Conservation (phyloP, 2,888 invertebrate genomes). For the Chalcis sispes region DNA sequence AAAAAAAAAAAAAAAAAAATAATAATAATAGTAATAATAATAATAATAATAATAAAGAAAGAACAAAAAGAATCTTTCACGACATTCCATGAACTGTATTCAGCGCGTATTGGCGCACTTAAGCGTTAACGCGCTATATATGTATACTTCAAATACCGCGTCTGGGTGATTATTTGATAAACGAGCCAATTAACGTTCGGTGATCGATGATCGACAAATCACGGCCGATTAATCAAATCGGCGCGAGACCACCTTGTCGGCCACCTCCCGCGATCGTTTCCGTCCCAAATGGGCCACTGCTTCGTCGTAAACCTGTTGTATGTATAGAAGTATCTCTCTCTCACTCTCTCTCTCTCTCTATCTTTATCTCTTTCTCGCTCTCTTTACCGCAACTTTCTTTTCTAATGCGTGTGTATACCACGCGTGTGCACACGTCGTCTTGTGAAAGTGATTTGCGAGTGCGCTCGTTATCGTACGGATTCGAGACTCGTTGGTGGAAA, state of each 20-base stretch:
- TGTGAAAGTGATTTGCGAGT: constrained; percentile 53
- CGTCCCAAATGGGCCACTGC: constrained; percentile 50
- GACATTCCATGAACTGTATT: too few relatives aligned
- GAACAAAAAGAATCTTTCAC: too few relatives aligned
- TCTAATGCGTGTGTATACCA: background rate
- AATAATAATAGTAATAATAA: too few relatives aligned
- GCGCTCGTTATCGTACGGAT: background rate
- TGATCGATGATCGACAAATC: constrained; percentile 58
- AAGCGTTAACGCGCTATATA: constrained; percentile 4
- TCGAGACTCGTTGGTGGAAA: background rate
- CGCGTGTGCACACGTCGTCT: background rate
- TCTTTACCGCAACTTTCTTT: background rate
- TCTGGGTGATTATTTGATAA: constrained; percentile 47
- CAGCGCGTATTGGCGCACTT: background rate
- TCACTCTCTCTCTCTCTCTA: constrained; percentile 8
- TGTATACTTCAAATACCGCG: background rate
- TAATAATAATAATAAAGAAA: too few relatives aligned
- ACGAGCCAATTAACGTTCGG: constrained; percentile 51
- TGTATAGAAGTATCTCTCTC: background rate
- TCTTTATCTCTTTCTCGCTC: background rate
- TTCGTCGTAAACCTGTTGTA: constrained; percentile 40
- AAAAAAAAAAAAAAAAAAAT: too few relatives aligned
- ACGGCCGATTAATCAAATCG: constrained; percentile 49
- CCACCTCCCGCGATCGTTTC: constrained; percentile 15
- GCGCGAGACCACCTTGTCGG: constrained; percentile 36